Percentiles rank a stretch among this genome's conserved stretches.
phyloP scores from a whole-genome alignment of 2,888 invertebrate species.

The Lithosia quadra region DNA sequence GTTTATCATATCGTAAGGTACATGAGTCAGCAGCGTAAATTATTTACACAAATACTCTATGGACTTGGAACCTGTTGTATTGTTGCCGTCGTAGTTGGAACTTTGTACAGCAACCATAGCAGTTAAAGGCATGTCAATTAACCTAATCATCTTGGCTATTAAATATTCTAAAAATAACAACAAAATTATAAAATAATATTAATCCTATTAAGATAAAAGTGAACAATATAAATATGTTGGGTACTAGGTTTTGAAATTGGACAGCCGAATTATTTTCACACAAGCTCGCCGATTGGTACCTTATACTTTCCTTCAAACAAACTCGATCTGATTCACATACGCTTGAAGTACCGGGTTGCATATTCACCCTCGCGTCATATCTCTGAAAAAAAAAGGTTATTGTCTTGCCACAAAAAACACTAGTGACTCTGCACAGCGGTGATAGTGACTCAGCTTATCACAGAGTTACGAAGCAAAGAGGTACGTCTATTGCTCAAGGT shows the following conservation, averaged over 20 bases:
- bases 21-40: conserved; percentile 37
- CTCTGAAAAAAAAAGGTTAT: background rate
- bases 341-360: background rate
- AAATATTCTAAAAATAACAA: background rate
- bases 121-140: background rate
- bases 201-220: no score
- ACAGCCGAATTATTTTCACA: no score
- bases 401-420: background rate
- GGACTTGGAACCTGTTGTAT: conserved; percentile 17
- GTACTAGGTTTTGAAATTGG: no score
- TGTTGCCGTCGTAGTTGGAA: conserved; percentile 1
- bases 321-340: background rate
- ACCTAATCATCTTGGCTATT: background rate
- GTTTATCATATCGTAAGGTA: conserved; percentile 29
- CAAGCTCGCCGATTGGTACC: no score
- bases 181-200: no score
- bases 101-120: background rate
- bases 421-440: background rate
- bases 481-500: conserved; percentile 7
- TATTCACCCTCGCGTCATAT: background rate
- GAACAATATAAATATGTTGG: no score
- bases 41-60: conserved; percentile 15
- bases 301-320: no score
- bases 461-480: conserved; percentile 1
- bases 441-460: background rate